phyloP scores from a whole-genome alignment of 2,888 invertebrate genomes.

The Phragmatobia fuliginosa region DNA sequence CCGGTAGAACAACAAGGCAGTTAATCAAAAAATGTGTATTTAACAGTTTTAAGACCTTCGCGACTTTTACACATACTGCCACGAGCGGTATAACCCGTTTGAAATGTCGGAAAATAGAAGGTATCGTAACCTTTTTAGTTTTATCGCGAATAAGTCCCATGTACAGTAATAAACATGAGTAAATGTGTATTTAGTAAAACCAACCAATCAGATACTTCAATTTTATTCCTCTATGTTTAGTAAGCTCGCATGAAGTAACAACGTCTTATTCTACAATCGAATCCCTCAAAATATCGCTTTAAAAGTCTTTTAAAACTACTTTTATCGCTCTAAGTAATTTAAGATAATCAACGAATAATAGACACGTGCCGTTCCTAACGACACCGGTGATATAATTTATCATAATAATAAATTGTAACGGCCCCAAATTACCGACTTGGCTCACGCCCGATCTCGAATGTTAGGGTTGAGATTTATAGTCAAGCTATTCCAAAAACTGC shows the following conservation, averaged over 20 bases:
- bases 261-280: neutral
- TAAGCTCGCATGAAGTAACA: neutral
- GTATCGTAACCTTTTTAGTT: too few relatives aligned
- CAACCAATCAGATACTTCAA: too few relatives aligned
- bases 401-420: conserved; percentile 4
- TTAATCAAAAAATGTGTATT: too few relatives aligned
- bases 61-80: too few relatives aligned
- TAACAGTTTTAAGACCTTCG: too few relatives aligned
- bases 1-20: too few relatives aligned
- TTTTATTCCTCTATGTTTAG: neutral
- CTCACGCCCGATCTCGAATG: neutral
- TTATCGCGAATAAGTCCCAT: too few relatives aligned
- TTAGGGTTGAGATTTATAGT: conserved; percentile 5
- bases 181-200: too few relatives aligned
- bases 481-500: neutral
- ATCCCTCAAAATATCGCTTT: neutral
- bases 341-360: neutral
- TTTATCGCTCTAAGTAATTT: neutral
- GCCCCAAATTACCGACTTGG: neutral
- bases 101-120: too few relatives aligned
- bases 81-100: too few relatives aligned
- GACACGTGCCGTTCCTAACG: neutral
- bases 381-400: neutral
- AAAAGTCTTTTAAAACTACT: neutral
- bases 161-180: too few relatives aligned